Percentiles rank a stretch among this genome's conserved stretches.
Evolutionary conservation across 2,888 invertebrate species (phyloP).

Genomic region (Drosophila phalerata): DNA sequence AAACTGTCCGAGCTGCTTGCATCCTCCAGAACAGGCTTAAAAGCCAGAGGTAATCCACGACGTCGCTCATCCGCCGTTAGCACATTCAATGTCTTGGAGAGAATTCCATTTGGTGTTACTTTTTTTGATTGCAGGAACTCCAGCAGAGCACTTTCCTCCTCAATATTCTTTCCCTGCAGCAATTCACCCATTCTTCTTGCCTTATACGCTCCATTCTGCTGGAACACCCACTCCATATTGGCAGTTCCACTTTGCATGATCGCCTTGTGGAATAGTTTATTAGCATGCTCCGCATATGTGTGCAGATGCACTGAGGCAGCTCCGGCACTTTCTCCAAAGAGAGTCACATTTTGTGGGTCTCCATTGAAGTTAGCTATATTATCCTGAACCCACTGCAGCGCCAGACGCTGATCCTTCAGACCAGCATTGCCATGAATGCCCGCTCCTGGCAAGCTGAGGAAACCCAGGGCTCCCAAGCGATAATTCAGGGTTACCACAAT

Average conservation of each 20-base stretch:
- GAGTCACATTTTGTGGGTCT: conserved; percentile 84
- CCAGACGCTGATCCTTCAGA: conserved; percentile 85
- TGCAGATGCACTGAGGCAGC: conserved; percentile 82
- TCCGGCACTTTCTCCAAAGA: conserved; percentile 85
- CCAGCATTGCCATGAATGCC: conserved; percentile 84
- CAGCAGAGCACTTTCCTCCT: conserved; percentile 45
- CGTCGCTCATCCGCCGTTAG: conserved; percentile 78
- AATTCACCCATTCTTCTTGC: conserved; percentile 75
- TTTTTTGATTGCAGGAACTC: conserved; percentile 71
- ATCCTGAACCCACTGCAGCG: conserved; percentile 86
- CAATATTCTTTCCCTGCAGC: conserved; percentile 64
- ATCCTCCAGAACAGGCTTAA: conserved; percentile 82
- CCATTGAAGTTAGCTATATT: conserved; percentile 86
- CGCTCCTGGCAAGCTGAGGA: conserved; percentile 81
- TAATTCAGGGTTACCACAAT: conserved; percentile 84
- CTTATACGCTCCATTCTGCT: conserved; percentile 65
- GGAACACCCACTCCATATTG: conserved; percentile 84
- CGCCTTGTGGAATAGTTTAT: conserved; percentile 83
- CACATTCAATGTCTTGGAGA: conserved; percentile 54
- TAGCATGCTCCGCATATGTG: conserved; percentile 75
- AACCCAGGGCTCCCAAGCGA: conserved; percentile 83
- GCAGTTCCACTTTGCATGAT: conserved; percentile 84
- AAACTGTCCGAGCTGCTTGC: conserved; percentile 75
- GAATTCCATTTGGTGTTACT: conserved; percentile 58
- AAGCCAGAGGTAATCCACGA: conserved; percentile 76